A percentile compares a stretch with the other conserved stretches of the same genome.
Conservation (phyloP, 23 tunicate genomes). For the Ascidia mentula region DNA sequence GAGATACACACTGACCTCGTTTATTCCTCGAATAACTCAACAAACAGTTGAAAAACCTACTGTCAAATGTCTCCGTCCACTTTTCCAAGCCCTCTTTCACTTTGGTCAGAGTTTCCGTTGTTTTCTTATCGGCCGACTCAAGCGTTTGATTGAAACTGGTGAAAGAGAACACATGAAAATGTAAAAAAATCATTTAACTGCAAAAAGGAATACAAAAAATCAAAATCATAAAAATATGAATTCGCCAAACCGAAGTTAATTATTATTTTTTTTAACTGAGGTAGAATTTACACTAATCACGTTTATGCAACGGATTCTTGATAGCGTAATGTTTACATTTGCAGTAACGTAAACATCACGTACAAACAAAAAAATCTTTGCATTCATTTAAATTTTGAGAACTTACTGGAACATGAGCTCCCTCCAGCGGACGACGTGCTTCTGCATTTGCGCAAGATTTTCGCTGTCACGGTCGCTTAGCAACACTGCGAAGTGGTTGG, state of each 20-base stretch:
- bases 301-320: too few species aligned
- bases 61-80: conserved; percentile 63
- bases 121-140: conserved; percentile 64
- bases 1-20: too few species aligned
- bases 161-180: background rate
- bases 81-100: conserved; percentile 39
- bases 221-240: background rate
- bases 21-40: too few species aligned
- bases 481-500: conserved; percentile 69
- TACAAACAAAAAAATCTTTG: too few species aligned
- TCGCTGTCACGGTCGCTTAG: conserved; percentile 72
- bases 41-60: too few species aligned
- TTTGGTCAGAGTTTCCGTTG: conserved; percentile 15
- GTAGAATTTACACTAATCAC: too few species aligned
- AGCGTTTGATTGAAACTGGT: conserved; percentile 63
- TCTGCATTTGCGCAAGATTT: conserved; percentile 46
- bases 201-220: too few species aligned
- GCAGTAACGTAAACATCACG: too few species aligned
- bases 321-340: too few species aligned
- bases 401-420: conserved; percentile 78
- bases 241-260: background rate
- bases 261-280: background rate
- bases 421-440: conserved; percentile 72
- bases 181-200: background rate
- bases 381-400: background rate